Percentiles rank a stretch among this genome's conserved stretches.
These are phyloP conservation scores for Paedocypris micromegethes DNA, from an alignment of 2,797 vertebrate species.

Conservation along the genomic window DNA sequence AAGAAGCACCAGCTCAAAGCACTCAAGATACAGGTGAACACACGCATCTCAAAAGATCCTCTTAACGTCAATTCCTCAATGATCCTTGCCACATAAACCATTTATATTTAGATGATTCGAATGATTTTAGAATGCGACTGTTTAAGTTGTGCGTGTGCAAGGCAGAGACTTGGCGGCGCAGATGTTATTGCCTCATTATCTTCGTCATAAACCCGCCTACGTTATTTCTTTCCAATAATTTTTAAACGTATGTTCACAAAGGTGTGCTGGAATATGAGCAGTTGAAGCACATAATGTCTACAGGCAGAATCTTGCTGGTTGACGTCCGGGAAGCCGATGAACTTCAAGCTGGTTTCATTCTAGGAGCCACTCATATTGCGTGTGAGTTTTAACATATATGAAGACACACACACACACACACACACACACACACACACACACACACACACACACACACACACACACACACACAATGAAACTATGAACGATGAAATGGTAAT, in stretches of 20 bases:
- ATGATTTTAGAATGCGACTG: no score
- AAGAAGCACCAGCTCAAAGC: not conserved
- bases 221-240: no score
- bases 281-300: slow-evolving; percentile 40
- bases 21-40: not conserved
- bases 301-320: slow-evolving; percentile 37
- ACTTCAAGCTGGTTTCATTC: slow-evolving; percentile 39
- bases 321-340: slow-evolving; percentile 47
- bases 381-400: slow-evolving; percentile 22
- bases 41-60: no score
- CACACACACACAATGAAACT: not conserved
- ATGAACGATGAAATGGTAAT: no score
- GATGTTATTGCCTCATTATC: no score
- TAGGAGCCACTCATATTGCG: slow-evolving; percentile 34
- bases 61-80: no score
- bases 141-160: no score
- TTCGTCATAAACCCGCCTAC: no score
- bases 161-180: no score
- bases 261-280: slow-evolving; percentile 31
- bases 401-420: slow-evolving; percentile 1
- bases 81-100: no score
- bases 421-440: not conserved
- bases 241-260: not conserved
- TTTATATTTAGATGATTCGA: no score
- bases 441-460: not conserved